Evolutionary conservation across 1,140 invertebrate genomes (phyloP).

Genomic region (Heterodera schachtii): DNA sequence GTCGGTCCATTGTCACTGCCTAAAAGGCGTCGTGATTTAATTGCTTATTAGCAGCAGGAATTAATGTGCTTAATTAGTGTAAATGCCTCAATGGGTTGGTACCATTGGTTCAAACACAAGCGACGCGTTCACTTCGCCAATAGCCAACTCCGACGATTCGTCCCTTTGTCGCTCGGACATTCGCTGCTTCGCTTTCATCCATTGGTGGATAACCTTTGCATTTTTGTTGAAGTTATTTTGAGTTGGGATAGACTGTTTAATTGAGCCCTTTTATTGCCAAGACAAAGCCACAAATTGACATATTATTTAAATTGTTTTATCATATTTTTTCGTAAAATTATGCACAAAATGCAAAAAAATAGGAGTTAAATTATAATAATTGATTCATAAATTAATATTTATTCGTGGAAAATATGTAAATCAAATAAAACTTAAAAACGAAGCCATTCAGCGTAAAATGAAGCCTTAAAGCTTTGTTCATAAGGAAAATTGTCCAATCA

Average conservation of each 20-base stretch:
- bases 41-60: neutral
- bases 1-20: constrained; percentile 15
- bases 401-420: too few relatives aligned
- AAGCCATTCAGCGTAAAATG: constrained; percentile 14
- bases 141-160: constrained; percentile 10
- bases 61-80: neutral
- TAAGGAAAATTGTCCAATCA: neutral
- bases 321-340: too few relatives aligned
- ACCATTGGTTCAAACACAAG: constrained; percentile 48
- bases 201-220: constrained; percentile 37
- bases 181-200: constrained; percentile 22
- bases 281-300: too few relatives aligned
- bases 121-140: constrained; percentile 40
- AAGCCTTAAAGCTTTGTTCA: constrained; percentile 21
- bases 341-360: too few relatives aligned
- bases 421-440: neutral
- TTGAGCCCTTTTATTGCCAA: too few relatives aligned
- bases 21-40: neutral
- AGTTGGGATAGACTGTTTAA: too few relatives aligned
- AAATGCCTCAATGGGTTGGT: neutral
- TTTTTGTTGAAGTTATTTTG: neutral
- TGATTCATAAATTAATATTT: too few relatives aligned
- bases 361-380: too few relatives aligned
- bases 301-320: too few relatives aligned
- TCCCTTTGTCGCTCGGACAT: neutral